Conservation (phyloP, 2,888 invertebrate genomes). For the Oligia strigilis region DNA sequence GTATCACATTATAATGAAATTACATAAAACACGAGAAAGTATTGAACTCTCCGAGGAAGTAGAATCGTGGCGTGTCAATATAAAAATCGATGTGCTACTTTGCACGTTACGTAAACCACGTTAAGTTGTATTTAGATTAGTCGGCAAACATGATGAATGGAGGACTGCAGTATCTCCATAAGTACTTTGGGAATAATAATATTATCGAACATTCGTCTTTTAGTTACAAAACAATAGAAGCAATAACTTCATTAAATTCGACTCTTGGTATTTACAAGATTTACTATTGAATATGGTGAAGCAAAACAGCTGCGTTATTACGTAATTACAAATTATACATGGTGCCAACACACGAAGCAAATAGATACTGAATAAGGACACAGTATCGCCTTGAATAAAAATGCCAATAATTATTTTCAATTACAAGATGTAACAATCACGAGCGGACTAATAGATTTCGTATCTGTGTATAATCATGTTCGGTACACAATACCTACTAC, state of each 20-base stretch:
- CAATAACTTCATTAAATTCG: constrained; percentile 39
- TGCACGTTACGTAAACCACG: constrained; percentile 62
- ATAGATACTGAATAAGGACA: constrained; percentile 74
- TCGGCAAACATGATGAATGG: constrained; percentile 64
- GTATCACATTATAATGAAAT: constrained; percentile 63
- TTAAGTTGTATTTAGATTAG: constrained; percentile 64
- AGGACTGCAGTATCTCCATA: constrained; percentile 11
- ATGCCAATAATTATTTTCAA: constrained; percentile 74
- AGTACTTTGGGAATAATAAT: neutral
- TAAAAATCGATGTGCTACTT: constrained; percentile 68
- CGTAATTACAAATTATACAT: constrained; percentile 73
- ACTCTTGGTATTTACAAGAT: constrained; percentile 48
- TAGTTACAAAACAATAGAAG: constrained; percentile 59
- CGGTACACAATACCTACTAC: constrained; percentile 23
- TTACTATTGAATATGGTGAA: constrained; percentile 34
- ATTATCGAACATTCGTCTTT: constrained; percentile 28
- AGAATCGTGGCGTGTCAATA: constrained; percentile 70
- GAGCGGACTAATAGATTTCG: constrained; percentile 60
- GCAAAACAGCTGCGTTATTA: constrained; percentile 55
- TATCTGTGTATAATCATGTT: constrained; percentile 55
- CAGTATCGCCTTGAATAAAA: constrained; percentile 75
- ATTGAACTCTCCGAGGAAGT: constrained; percentile 66
- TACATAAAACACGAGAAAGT: constrained; percentile 72
- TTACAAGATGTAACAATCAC: constrained; percentile 71
- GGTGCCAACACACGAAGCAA: constrained; percentile 67